These are phyloP conservation scores for Dolichoris vasculosae DNA, from an alignment of 1,140 invertebrate species.

Conservation along the genomic window DNA sequence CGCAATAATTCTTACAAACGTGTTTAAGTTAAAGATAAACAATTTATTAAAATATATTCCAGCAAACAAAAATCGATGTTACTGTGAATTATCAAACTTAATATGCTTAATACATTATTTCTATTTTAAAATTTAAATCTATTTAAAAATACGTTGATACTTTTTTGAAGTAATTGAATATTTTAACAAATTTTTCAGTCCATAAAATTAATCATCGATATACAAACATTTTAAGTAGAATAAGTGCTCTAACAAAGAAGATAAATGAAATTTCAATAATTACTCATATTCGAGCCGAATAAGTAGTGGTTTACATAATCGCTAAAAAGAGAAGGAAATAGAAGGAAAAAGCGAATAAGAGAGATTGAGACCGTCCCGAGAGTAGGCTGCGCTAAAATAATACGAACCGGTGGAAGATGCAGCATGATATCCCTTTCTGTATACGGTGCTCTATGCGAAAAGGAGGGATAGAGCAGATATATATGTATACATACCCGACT, in stretches of 20 bases:
- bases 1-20: too few relatives aligned
- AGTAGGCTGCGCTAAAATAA: conserved; percentile 31
- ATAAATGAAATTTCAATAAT: not conserved
- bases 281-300: not conserved
- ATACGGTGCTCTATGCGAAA: not conserved
- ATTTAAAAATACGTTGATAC: too few relatives aligned
- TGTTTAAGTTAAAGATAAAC: too few relatives aligned
- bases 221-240: not conserved
- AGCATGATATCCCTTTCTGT: too few relatives aligned
- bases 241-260: not conserved
- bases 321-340: too few relatives aligned
- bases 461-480: not conserved
- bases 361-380: not conserved
- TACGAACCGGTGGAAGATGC: not conserved
- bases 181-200: not conserved
- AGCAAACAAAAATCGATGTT: too few relatives aligned
- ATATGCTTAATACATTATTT: too few relatives aligned
- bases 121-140: too few relatives aligned
- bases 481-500: too few relatives aligned
- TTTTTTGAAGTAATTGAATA: not conserved
- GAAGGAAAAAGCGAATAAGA: not conserved
- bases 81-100: too few relatives aligned
- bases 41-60: too few relatives aligned
- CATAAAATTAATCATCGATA: not conserved
- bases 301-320: not conserved